phyloP scores from a whole-genome alignment of 2,797 vertebrate species.

The Acomys russatus region DNA sequence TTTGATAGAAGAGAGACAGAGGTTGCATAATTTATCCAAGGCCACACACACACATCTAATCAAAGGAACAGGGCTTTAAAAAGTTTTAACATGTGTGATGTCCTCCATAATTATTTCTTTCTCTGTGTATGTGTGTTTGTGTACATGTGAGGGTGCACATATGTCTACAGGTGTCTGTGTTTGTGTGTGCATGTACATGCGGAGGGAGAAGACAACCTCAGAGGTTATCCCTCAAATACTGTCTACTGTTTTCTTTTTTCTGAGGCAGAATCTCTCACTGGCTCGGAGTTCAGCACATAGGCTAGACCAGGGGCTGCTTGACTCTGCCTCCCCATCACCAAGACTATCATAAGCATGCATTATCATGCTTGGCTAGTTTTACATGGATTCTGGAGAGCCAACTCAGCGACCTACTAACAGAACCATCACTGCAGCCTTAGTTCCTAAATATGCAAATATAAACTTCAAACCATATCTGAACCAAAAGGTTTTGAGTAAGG shows the following conservation, averaged over 20 bases:
- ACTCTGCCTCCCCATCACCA: not conserved
- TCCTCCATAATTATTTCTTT: not conserved
- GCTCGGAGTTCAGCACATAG: not conserved
- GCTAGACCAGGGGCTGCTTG: not conserved
- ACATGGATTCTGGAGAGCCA: not conserved
- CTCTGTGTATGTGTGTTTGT: not conserved
- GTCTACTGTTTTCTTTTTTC: too few species aligned
- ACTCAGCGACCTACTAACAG: not conserved
- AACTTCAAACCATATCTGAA: constrained; percentile 48
- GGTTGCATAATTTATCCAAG: not conserved
- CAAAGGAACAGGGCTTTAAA: not conserved
- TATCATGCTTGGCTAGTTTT: not conserved
- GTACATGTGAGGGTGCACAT: not conserved
- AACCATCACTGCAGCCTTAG: not conserved
- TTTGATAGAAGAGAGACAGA: constrained; percentile 56
- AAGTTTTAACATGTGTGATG: not conserved
- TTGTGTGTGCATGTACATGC: not conserved
- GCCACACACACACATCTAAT: not conserved
- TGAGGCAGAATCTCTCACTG: not conserved
- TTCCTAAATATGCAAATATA: constrained; percentile 2
- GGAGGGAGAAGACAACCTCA: not conserved
- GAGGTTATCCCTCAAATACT: not conserved
- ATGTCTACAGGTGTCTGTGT: not conserved
- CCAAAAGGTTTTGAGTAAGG: not conserved
- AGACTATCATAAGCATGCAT: not conserved